These are phyloP conservation scores for Galaxias olidus DNA, from an alignment of 2,797 vertebrate species.

Conservation along the genomic window DNA sequence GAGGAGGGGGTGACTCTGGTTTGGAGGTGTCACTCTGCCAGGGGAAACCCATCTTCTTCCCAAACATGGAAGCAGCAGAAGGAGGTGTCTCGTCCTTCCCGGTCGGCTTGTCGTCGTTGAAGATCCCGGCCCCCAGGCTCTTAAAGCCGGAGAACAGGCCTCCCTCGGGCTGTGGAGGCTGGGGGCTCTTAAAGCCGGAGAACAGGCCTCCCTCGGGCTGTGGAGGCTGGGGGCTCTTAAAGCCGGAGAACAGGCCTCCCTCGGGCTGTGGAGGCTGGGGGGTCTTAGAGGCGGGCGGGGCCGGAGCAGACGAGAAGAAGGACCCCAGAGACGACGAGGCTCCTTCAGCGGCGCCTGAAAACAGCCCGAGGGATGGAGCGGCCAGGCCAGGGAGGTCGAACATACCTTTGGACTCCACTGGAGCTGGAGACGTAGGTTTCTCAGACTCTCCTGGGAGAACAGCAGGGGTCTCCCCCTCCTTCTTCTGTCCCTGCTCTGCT, in stretches of 20 bases:
- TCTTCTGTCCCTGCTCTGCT: slow-evolving; percentile 1
- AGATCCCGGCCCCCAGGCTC: slow-evolving; percentile 83
- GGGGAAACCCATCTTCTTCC: slow-evolving; percentile 73
- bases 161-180: slow-evolving; percentile 60
- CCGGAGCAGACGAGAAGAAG: slow-evolving; percentile 77
- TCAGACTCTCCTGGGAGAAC: slow-evolving; percentile 23
- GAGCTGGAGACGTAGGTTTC: slow-evolving; percentile 31
- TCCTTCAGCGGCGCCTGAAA: slow-evolving; percentile 73
- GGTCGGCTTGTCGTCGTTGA: slow-evolving; percentile 80
- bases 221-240: slow-evolving; percentile 35
- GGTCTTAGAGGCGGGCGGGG: slow-evolving; percentile 52
- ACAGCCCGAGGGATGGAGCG: slow-evolving; percentile 77
- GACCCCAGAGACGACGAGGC: slow-evolving; percentile 81
- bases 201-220: slow-evolving; percentile 71
- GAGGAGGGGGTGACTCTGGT: slow-evolving; percentile 46
- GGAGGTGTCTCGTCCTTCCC: slow-evolving; percentile 59
- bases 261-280: slow-evolving; percentile 36
- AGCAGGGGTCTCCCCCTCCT: background rate
- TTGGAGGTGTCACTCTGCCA: slow-evolving; percentile 64
- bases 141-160: slow-evolving; percentile 85
- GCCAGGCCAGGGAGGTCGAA: slow-evolving; percentile 79
- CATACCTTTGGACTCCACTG: slow-evolving; percentile 58
- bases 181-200: slow-evolving; percentile 83
- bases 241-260: slow-evolving; percentile 78
- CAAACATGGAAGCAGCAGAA: slow-evolving; percentile 74